Base-by-base conservation (phyloP, 2,797 vertebrate genomes). In the Tokudaia muenninki region DNA sequence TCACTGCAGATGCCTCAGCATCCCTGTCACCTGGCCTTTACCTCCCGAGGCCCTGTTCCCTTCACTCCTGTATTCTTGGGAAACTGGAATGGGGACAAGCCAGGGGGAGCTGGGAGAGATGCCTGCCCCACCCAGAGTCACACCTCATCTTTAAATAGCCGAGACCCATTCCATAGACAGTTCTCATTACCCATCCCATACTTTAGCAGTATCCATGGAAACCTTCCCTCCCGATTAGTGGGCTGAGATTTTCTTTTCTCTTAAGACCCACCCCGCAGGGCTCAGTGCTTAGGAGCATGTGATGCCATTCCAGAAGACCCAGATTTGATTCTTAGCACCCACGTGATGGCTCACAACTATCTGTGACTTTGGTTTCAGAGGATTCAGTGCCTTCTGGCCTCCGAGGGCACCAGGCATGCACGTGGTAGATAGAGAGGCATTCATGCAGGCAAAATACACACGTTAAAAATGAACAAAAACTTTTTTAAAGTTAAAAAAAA, bases 71-170 rank as follows among this genome's bases (percentile, higher is more conserved):
- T 87, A 26, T 44, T 37, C 92, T 94, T 63, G 61, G 88, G 94
- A 96, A 94, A 92, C 95, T 82, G 94, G 96, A 94, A 94, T 96
- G 92, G 94, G 92, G 82, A 52, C 19, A 2, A 34, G 78, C 37
- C 63, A 55, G 79, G 37, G 70, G 90, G 79, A 94, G 47, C 82
- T 31, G 61, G 78, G 31, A 55, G 41, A 47, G 88, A 91, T 59
- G 86, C 61, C 79, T 2, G 34, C 81, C 31, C 44, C 82, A 16
- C 95, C 94, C 87, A 16, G 72, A 75, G 79, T 93, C 94, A 95
- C 92, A 86, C 95, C 91, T 50, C 22, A 3, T 19, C 88, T 92
- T 94, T 95, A 55, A 87, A 88, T 88, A 95, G 59, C 77, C 22
- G 3, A 59, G 91, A 75, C 67, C 78, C 47, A 75, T 93, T 91